Base-by-base conservation (phyloP, 2,888 invertebrate species). In the Apotomis betuletana region DNA sequence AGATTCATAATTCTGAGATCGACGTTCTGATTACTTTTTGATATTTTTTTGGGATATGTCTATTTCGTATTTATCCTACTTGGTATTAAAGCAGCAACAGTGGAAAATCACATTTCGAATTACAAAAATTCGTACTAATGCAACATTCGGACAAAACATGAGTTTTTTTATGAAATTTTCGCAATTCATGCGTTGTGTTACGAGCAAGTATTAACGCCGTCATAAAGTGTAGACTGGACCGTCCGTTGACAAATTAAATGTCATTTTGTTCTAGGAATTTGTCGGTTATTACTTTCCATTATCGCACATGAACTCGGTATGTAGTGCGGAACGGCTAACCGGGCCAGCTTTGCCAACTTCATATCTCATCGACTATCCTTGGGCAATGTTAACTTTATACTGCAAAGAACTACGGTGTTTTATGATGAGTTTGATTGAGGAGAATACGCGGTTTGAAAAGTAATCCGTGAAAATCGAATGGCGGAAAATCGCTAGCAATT, bases 321-420 rank as follows among this genome's bases (percentile, higher is more conserved):
- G 51, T 70, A 73, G 73, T 44, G 70, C 73, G 73, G 73, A 73
- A 73, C 73, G 70, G 57, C 64, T 57, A 57, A 51, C 52, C 61
- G 44, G 57, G 58, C 49, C 8, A 10, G 9, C 44, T 65, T 46
- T 3, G 5, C 6, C n/a, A n/a, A 57, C n/a, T 54, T 57, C 55
- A 44, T 46, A 15, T 27, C 54, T 12, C 41, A 1, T 27, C 12
- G 41, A 64, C 15, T 15, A 12, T 41, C n/a, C 3, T 9, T 36
- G 6, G 3, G 9, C 12, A 36, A n/a, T 46, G 27, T 27, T 4
- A 64, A 57, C 46, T 46, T n/a, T 46, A 65, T 57, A 4, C 0
- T 3, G 8, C 3, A 0, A n/a, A 15, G 8, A 13, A 57, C 6
- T 54, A 57, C 27, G 55, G 12, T 27, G 49, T 27, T 36, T 64